Percentiles rank a stretch among this genome's conserved stretches.
These are phyloP conservation scores for Dolichopus griseipennis DNA, from an alignment of 2,888 invertebrate species.

Conservation along the genomic window DNA sequence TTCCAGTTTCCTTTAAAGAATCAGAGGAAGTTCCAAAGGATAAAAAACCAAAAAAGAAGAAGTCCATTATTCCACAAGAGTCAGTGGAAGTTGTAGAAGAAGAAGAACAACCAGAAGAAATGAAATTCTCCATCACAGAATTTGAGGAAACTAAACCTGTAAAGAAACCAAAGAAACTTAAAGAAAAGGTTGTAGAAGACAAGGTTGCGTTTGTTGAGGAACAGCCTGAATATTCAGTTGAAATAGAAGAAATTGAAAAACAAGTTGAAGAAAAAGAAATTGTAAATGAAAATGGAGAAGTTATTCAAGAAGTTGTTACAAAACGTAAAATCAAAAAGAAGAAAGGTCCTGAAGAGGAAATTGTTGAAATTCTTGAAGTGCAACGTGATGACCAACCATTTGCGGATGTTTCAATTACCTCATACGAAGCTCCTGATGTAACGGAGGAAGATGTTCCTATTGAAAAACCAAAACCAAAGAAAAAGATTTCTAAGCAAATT, in stretches of 20 bases:
- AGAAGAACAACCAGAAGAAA: slow-evolving; percentile 21
- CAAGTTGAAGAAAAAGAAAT: slow-evolving; percentile 14
- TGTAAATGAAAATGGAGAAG: slow-evolving; percentile 22
- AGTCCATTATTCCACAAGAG: too few species aligned
- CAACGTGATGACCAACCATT: slow-evolving; percentile 33
- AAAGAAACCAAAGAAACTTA: slow-evolving; percentile 23
- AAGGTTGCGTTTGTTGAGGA: slow-evolving; percentile 22
- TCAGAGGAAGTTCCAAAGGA: background rate
- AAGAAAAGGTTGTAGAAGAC: slow-evolving; percentile 17
- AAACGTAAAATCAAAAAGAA: slow-evolving; percentile 34
- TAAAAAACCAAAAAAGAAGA: slow-evolving; percentile 7
- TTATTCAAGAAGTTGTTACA: slow-evolving; percentile 23
- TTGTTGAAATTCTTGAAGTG: slow-evolving; percentile 35
- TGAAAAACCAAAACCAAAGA: slow-evolving; percentile 17
- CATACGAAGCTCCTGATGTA: slow-evolving; percentile 28
- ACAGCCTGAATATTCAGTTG: background rate
- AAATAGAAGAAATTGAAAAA: slow-evolving; percentile 21
- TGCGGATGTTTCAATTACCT: slow-evolving; percentile 37
- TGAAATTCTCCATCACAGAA: slow-evolving; percentile 21
- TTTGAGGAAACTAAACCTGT: slow-evolving; percentile 9
- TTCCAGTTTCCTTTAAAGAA: background rate
- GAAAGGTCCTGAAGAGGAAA: slow-evolving; percentile 31
- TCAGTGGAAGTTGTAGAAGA: background rate
- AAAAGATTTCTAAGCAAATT: slow-evolving; percentile 19
- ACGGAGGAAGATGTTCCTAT: slow-evolving; percentile 12